Base-by-base conservation (phyloP, 2,797 vertebrate species). In the Urophycis tenuis region DNA sequence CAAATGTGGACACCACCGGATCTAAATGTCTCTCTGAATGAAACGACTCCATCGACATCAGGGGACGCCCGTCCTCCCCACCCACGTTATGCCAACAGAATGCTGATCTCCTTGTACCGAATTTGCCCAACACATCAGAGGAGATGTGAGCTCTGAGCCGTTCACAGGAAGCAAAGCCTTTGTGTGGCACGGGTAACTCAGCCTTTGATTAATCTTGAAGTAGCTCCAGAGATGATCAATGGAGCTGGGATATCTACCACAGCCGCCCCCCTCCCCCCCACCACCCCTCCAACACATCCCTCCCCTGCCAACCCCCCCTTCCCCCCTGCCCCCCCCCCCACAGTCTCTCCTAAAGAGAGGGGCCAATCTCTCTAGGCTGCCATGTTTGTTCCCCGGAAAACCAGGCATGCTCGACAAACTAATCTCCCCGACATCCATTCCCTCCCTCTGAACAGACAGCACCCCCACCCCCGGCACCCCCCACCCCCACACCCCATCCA, bases 341-440 rank as follows among this genome's bases (percentile, higher is more conserved):
- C 22, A 64, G 53, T 64, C 69, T 45, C 25, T 60, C 72, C 80
- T 12, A 77, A 76, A 78, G 53, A 39, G 70, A 78, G 41, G 2
- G 6, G 14, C 35, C 29, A 67, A 41, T 49, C 79, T 87, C 79
- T 73, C n/a, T n/a, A 34, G 70, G 53, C 53, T 64, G 53, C 53
- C 53, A 64, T 53, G 49, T 53, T 83, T 81, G 81, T 70, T 71
- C 82, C 84, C 73, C 80, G 80, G 75, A 80, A 81, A 85, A 80
- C 41, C 74, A 85, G 81, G 83, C 82, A 84, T 74, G 71, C 76
- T 78, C 76, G 67, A 80, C 73, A 82, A 84, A 85, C 77, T 78
- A 71, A 81, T 84, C 79, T 74, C 73, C 29, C 29, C 53, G 9
- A 64, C 75, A 17, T 34, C 74, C 25, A 1, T 49, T 78, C 53